Conservation (phyloP, 37 sponge, comb jelly and placozoan species). For the Theonella swinhoei region DNA sequence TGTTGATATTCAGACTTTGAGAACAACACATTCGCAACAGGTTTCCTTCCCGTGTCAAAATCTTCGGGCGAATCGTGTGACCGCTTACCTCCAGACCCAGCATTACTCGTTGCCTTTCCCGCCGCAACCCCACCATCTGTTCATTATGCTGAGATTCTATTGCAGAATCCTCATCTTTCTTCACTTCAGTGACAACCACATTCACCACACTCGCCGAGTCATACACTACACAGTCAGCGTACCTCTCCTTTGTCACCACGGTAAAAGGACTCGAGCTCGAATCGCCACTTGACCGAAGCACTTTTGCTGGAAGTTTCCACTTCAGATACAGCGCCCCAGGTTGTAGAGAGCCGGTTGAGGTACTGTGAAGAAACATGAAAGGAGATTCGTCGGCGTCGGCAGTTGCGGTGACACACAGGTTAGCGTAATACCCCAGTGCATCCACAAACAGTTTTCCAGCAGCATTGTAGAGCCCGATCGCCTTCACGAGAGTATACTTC, state of each 20-base stretch:
- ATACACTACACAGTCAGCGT: conserved; percentile 1
- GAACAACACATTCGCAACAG: background rate
- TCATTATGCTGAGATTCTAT: background rate
- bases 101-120: background rate
- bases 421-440: background rate
- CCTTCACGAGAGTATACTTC: background rate
- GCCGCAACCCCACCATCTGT: conserved; percentile 3
- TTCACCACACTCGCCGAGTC: background rate
- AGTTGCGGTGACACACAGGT: background rate
- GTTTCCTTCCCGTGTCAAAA: background rate
- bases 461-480: background rate
- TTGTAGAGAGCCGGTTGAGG: background rate
- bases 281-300: too few species aligned
- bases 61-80: background rate
- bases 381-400: background rate
- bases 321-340: background rate
- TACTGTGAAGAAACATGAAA: background rate
- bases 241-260: too few species aligned
- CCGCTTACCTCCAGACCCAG: background rate
- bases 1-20: background rate
- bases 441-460: background rate
- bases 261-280: too few species aligned
- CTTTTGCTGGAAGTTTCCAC: background rate
- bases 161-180: background rate
- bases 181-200: background rate